Evolutionary conservation across 1,140 invertebrate genomes (phyloP), one percentile per base, ranked within the genome.

Genomic region (Acromyrmex charruanus): DNA sequence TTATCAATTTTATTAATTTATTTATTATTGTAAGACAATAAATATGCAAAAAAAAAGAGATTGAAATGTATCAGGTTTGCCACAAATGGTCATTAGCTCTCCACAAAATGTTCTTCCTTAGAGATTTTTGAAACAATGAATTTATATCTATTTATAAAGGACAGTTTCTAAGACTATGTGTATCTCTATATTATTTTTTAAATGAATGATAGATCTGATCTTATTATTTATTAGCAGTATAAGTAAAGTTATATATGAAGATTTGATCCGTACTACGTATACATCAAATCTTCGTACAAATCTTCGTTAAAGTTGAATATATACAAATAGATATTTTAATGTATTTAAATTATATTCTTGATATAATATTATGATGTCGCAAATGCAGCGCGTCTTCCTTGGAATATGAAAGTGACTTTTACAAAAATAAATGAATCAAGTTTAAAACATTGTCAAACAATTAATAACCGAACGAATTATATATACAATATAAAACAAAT

Each of bases 161-260:
- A 87, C 49, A 90, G 90, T 90, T 88, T 84, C 55, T 77, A 71
- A 89, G n/a, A 55, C 85, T 84, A 80, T 84, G 63, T 88, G 63
- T 88, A 72, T 81, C 44, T 65, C 25, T 18, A 51, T 77, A 35
- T 65, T 59, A 71, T 74, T 68, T 77, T 53, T 82, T 7, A 74
- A 65, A 51, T 39, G 59, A 53, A 31, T 39, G 16, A 85, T 68
- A 75, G 28, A 85, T 59, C 35, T 72, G 51, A 74, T n/a, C 44
- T 69, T n/a, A 28, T 55, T 77, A 59, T 16, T 59, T 61, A 35
- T 25, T 55, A 77, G 51, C 49, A 71, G 7, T 55, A 53, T 69
- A n/a, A 53, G 28, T 68, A 69, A n/a, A 35, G 44, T 86, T 84
- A 44, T 75, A 51, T 35, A 51, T 35, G 51, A 74, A 18, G 49